These are phyloP conservation scores for Otocyon megalotis DNA, from an alignment of 2,113 vertebrate genomes.

Conservation along the genomic window DNA sequence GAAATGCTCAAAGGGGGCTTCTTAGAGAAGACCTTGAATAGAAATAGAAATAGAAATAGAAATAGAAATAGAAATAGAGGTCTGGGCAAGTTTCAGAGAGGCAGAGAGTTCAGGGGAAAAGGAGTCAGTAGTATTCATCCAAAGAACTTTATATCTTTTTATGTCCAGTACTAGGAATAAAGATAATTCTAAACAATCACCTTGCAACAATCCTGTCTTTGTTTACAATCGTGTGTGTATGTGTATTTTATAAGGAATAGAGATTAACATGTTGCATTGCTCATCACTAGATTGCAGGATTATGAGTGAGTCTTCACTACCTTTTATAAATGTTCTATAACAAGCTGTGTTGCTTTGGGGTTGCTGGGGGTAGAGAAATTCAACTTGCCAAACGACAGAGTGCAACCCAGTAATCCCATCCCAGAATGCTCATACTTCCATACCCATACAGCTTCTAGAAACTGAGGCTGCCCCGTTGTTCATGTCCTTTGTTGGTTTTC, in stretches of 20 bases:
- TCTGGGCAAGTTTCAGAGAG: background rate
- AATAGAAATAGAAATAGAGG: background rate
- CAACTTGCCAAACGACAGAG: background rate
- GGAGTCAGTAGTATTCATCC: background rate
- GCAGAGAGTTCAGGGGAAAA: background rate
- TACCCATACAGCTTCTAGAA: rapidly evolving
- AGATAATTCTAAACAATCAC: background rate
- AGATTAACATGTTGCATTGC: background rate
- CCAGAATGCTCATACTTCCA: too few species aligned
- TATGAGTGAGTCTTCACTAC: background rate
- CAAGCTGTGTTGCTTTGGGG: background rate
- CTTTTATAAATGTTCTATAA: background rate
- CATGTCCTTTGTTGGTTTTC: background rate
- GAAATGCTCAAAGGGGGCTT: background rate
- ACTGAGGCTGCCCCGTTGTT: background rate
- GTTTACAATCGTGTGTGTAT: background rate
- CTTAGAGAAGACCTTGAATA: background rate
- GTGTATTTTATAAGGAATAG: background rate
- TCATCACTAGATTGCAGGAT: background rate
- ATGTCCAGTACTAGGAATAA: background rate
- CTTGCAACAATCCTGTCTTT: background rate
- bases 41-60: background rate
- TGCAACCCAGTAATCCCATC: too few species aligned
- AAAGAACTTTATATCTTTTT: background rate
- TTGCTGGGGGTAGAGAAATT: background rate